Percentiles rank a stretch among this genome's conserved stretches.
phyloP scores from a whole-genome alignment of 2,888 invertebrate species.

The Hypsopygia costalis region DNA sequence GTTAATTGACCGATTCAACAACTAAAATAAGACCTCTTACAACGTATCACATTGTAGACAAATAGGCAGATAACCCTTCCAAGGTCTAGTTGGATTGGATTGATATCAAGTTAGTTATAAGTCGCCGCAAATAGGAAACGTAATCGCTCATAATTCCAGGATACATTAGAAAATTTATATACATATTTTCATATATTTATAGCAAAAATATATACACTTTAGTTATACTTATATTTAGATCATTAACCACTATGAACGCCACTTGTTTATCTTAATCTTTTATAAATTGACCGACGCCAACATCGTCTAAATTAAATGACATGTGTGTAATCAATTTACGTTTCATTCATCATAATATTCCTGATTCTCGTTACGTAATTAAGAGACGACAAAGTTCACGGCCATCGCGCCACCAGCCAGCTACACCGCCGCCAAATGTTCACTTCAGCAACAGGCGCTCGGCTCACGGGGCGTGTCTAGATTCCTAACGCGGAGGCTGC shows the following conservation, averaged over 20 bases:
- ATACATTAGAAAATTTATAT: too few relatives aligned
- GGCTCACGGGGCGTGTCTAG: conserved; percentile 64
- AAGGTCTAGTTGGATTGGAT: not conserved
- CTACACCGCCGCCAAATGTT: conserved; percentile 33
- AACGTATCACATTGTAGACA: conserved; percentile 4
- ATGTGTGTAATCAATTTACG: conserved; percentile 2
- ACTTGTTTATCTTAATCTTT: not conserved
- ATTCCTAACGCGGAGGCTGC: conserved; percentile 72
- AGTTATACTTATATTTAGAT: too few relatives aligned
- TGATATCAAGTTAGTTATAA: too few relatives aligned
- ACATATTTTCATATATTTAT: not conserved
- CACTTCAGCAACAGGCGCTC: conserved; percentile 46
- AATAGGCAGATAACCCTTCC: not conserved
- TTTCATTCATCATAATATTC: conserved; percentile 39
- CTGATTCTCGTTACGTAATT: conserved; percentile 48
- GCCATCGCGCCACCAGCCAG: conserved; percentile 44
- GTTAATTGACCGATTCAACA: conserved; percentile 41
- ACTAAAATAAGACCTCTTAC: conserved; percentile 32
- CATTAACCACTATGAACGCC: too few relatives aligned
- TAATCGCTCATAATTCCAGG: too few relatives aligned
- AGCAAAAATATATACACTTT: too few relatives aligned
- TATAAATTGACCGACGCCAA: not conserved
- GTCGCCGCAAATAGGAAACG: too few relatives aligned
- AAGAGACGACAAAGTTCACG: conserved; percentile 60
- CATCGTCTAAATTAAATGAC: not conserved